These are phyloP conservation scores for Epizoanthus illoricatus DNA, from an alignment of 92 coral and sea anemone species.

Conservation along the genomic window DNA sequence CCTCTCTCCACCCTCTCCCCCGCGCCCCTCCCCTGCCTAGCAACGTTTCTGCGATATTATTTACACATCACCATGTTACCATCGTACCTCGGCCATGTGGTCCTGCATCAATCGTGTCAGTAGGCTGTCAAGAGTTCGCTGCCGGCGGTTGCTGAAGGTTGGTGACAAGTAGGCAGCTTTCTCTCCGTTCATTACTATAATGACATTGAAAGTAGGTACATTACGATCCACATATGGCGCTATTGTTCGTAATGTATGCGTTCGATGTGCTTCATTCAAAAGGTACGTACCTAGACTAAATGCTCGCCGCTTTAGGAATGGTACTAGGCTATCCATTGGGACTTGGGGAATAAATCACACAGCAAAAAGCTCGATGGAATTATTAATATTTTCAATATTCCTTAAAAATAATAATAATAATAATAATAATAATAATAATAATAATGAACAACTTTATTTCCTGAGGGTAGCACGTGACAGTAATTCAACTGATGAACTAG, in stretches of 20 bases:
- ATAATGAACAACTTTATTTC: no score
- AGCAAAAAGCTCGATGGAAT: no score
- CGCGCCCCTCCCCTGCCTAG: background rate
- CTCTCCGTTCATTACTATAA: slow-evolving; percentile 93
- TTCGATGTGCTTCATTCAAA: background rate
- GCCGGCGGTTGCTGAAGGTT: slow-evolving; percentile 94
- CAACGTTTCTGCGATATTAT: background rate
- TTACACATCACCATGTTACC: background rate
- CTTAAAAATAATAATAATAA: background rate
- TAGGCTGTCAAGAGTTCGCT: slow-evolving; percentile 93
- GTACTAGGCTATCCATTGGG: no score
- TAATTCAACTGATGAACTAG: no score
- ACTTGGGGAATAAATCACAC: no score
- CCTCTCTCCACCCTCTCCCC: background rate
- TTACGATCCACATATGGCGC: background rate
- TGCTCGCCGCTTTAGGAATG: background rate
- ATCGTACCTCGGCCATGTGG: slow-evolving; percentile 80
- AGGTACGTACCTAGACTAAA: background rate
- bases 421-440: no score
- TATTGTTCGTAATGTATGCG: background rate
- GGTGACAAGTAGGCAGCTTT: slow-evolving; percentile 97
- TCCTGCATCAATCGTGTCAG: slow-evolving; percentile 83
- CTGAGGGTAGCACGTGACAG: no score
- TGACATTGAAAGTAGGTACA: no score
- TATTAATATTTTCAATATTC: background rate